These are phyloP conservation scores for Chunga burmeisteri DNA, from an alignment of 2,113 vertebrate species.

Conservation along the genomic window DNA sequence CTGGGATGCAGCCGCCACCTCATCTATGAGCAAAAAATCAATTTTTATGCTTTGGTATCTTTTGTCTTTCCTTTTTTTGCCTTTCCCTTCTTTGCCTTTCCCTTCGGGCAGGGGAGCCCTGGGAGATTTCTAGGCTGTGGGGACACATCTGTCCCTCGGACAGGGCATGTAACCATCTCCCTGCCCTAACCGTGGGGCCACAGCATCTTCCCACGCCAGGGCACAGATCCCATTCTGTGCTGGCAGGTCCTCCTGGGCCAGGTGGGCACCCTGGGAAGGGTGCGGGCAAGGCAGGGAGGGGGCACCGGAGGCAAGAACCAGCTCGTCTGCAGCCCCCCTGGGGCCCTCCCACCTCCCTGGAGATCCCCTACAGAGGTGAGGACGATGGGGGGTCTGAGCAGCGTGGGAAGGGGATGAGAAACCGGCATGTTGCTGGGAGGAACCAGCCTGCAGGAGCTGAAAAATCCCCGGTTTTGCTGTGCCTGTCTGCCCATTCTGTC, in stretches of 20 bases:
- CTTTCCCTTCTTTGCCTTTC: not conserved
- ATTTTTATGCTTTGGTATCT: not conserved
- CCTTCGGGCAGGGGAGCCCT: fast-evolving
- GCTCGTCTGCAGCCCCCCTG: not conserved
- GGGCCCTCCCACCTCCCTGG: not conserved
- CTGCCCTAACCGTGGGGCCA: fast-evolving
- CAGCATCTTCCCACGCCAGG: fast-evolving
- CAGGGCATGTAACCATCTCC: fast-evolving
- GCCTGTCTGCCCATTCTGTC: fast-evolving
- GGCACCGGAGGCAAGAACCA: not conserved
- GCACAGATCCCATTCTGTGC: not conserved
- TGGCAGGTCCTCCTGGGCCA: fast-evolving
- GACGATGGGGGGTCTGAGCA: not conserved
- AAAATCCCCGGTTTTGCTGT: not conserved
- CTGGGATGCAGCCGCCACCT: not conserved
- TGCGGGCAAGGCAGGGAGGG: not conserved
- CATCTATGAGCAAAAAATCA: not conserved
- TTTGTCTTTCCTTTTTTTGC: not conserved
- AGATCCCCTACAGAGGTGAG: fast-evolving
- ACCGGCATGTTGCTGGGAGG: not conserved
- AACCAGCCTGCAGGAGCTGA: fast-evolving
- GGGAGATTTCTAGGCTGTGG: not conserved
- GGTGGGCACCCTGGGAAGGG: not conserved
- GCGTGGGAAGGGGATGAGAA: not conserved
- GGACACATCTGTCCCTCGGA: fast-evolving